Evolutionary conservation across 2,888 invertebrate genomes (phyloP), one percentile per base, ranked within the genome.

Genomic region (Abrostola triplasia): DNA sequence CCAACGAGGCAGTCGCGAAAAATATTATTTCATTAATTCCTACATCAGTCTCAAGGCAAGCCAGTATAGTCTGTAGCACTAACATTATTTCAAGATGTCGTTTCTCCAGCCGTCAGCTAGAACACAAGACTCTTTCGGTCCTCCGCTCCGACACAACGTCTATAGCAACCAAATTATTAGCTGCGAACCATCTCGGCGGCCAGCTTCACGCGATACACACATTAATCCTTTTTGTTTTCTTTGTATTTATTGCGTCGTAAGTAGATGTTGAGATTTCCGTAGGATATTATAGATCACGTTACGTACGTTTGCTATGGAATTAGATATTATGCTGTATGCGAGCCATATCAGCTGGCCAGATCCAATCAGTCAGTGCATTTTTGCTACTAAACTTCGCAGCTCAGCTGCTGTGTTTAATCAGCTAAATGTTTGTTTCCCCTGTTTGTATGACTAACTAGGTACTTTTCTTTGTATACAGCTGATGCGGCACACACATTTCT

Each of bases 81-180:
- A 13, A 47, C 44, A 47, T 47, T 24, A 12, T 12, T 47, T 12
- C 9, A 13, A 47, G 44, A 24, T 44, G 44, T 6, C 24, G 24
- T 24, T 24, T 24, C 12, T 47, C 44, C 8, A 10, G 13, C 42
- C 44, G 44, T 47, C 24, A 9, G 24, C 24, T 24, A 5, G 24
- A 47, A 24, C 38, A 13, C n/a, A 13, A 38, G 13, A 36, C 10
- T n/a, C 12, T 49, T n/a, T 24, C 11, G 0, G 5, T 5, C 0
- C 36, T 41, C 55, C 37, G 6, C 11, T 0, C 41, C n/a, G 40
- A 10, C 38, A 36, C 9, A 11, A 35, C 48, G 52, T 52, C 66
- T 54, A 9, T 50, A 57, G 38, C 73, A 53, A 56, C 56, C 13
- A 54, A 42, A 53, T 40, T 58, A 67, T 62, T 37, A 49, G 40